Evolutionary conservation across 2,888 invertebrate species (phyloP).

Genomic region (Noctua janthe): DNA sequence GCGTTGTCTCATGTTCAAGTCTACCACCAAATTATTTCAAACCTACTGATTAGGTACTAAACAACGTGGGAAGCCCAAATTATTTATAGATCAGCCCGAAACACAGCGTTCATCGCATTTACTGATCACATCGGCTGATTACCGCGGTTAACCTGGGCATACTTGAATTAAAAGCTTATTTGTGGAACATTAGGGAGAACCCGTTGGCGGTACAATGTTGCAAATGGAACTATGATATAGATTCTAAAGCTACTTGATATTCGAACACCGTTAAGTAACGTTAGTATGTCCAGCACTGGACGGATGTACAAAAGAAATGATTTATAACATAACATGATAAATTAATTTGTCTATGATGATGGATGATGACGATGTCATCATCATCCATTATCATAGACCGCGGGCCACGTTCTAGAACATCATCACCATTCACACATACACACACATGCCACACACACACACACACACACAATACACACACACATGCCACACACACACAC

Average conservation of each 20-base stretch:
- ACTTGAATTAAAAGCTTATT: conserved; percentile 49
- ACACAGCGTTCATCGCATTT: conserved; percentile 15
- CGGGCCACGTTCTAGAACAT: neutral
- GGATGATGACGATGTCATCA: too few species aligned
- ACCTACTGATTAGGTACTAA: neutral
- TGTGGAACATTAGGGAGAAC: conserved; percentile 35
- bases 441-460: too few species aligned
- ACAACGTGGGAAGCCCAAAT: conserved; percentile 2
- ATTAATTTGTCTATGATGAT: neutral
- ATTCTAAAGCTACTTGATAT: neutral
- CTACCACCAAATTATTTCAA: neutral
- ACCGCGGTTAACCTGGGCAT: conserved; percentile 42
- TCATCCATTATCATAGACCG: too few species aligned
- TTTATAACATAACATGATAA: neutral
- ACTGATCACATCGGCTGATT: conserved; percentile 31
- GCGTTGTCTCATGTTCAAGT: neutral
- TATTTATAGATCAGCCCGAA: conserved; percentile 14
- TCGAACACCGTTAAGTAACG: neutral
- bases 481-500: too few species aligned
- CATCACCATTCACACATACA: too few species aligned
- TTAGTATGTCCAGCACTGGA: neutral
- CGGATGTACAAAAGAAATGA: neutral
- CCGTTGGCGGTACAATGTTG: neutral
- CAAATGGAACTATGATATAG: conserved; percentile 4
- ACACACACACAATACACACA: too few species aligned